Conservation (phyloP, 1,140 invertebrate genomes). For the Drosophila obscura region DNA sequence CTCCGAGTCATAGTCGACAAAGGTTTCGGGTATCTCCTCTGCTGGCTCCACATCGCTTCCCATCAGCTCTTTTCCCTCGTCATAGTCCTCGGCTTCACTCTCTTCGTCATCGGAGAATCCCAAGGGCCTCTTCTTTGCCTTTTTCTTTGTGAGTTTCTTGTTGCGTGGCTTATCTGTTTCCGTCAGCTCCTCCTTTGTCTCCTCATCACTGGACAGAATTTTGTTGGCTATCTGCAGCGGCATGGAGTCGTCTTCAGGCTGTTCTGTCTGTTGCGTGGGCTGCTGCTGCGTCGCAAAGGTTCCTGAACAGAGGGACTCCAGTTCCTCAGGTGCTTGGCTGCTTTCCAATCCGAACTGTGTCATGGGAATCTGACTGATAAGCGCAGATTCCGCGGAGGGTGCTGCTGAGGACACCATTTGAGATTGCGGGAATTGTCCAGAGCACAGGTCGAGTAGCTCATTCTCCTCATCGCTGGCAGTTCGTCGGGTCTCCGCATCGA, state of each 20-base stretch:
- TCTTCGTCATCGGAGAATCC: conserved; percentile 82
- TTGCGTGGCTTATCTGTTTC: conserved; percentile 36
- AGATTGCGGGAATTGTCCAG: conserved; percentile 84
- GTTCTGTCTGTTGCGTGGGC: not conserved
- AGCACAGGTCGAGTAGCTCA: conserved; percentile 85
- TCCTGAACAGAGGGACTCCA: conserved; percentile 60
- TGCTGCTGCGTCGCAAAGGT: conserved; percentile 60
- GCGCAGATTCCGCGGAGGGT: conserved; percentile 20
- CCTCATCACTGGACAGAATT: conserved; percentile 84
- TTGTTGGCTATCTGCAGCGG: conserved; percentile 38
- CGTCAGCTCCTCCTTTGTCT: conserved; percentile 45
- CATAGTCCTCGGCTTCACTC: conserved; percentile 54
- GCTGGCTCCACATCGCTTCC: conserved; percentile 72
- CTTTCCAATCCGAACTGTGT: conserved; percentile 46
- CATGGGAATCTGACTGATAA: conserved; percentile 75
- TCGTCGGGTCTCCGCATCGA: conserved; percentile 62
- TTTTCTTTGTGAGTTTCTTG: conserved; percentile 73
- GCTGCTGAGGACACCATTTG: conserved; percentile 37
- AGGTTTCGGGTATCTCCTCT: conserved; percentile 84
- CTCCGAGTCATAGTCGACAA: conserved; percentile 88
- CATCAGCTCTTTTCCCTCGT: conserved; percentile 16
- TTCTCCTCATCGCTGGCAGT: conserved; percentile 84
- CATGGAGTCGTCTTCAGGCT: not conserved
- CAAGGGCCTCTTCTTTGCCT: conserved; percentile 68
- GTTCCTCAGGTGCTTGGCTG: conserved; percentile 50